Evolutionary conservation across 2,888 invertebrate genomes (phyloP).

Genomic region (Mythimna ferrago): DNA sequence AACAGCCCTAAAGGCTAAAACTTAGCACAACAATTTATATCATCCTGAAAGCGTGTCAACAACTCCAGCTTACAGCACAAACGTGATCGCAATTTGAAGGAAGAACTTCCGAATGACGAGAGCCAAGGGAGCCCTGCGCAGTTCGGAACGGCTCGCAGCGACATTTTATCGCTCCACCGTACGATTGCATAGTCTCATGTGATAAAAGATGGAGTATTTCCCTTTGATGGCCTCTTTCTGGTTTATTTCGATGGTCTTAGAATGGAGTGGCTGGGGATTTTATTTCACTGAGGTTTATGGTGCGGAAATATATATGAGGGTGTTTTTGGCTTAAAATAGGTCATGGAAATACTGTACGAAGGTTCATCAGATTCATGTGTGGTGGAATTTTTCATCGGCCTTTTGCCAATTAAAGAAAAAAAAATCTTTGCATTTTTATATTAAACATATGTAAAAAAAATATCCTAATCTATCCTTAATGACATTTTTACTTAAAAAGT

Average conservation of each 20-base stretch:
- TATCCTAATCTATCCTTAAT: too few relatives aligned
- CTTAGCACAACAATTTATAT: conserved; percentile 29
- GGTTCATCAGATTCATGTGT: not conserved
- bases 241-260: conserved; percentile 45
- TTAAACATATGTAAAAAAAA: too few relatives aligned
- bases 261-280: conserved; percentile 35
- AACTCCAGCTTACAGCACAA: conserved; percentile 43
- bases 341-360: not conserved
- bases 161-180: conserved; percentile 47
- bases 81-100: conserved; percentile 59
- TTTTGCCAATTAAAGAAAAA: too few relatives aligned
- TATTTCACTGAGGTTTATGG: conserved; percentile 29
- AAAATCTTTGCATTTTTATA: too few relatives aligned
- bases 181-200: conserved; percentile 41
- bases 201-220: conserved; percentile 44
- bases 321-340: not conserved
- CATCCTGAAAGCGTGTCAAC: conserved; percentile 48
- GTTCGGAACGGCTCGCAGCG: conserved; percentile 31
- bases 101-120: conserved; percentile 36
- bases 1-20: conserved; percentile 31
- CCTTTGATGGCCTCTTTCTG: conserved; percentile 44
- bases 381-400: too few relatives aligned
- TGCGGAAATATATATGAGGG: conserved; percentile 1
- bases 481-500: too few relatives aligned
- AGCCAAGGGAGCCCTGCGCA: conserved; percentile 43